A percentile compares a stretch with the other conserved stretches of the same genome.
phyloP scores from a whole-genome alignment of 2,797 vertebrate species.

The Rallus crepitans region DNA sequence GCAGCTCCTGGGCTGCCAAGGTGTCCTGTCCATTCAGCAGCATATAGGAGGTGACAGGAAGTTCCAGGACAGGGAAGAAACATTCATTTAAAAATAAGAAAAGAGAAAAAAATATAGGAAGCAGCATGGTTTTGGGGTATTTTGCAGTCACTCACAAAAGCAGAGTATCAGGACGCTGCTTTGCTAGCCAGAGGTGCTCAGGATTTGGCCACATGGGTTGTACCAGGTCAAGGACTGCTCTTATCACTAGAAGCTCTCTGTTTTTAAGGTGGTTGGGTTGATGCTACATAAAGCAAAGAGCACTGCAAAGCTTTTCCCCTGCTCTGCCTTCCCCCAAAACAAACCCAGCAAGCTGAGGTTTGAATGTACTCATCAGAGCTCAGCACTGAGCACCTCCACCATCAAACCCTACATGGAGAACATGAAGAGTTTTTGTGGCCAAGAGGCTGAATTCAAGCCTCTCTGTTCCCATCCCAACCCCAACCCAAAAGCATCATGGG shows the following conservation, averaged over 20 bases:
- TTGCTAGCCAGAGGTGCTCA: neutral
- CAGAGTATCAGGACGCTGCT: neutral
- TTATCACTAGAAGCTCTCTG: neutral
- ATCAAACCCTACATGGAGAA: neutral
- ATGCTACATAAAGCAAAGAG: slow-evolving; percentile 23
- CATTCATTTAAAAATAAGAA: neutral
- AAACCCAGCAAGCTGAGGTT: neutral
- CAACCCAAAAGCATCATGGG: neutral
- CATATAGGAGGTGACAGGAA: neutral
- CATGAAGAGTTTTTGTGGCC: neutral
- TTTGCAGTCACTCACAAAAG: neutral
- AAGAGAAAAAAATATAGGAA: neutral
- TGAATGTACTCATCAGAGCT: neutral
- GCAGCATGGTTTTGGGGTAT: neutral
- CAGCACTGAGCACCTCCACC: neutral
- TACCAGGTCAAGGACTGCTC: neutral
- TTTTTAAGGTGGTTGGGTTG: slow-evolving; percentile 44
- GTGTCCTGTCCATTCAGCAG: neutral
- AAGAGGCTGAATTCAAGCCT: neutral
- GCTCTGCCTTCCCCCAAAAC: neutral
- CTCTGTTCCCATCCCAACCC: neutral
- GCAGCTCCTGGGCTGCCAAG: neutral
- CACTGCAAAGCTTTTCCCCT: neutral
- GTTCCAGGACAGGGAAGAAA: neutral
- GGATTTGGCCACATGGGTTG: neutral